A percentile compares a stretch with the other conserved stretches of the same genome.
These are phyloP conservation scores for Protosalanx chinensis DNA, from an alignment of 2,797 vertebrate species.

Conservation along the genomic window DNA sequence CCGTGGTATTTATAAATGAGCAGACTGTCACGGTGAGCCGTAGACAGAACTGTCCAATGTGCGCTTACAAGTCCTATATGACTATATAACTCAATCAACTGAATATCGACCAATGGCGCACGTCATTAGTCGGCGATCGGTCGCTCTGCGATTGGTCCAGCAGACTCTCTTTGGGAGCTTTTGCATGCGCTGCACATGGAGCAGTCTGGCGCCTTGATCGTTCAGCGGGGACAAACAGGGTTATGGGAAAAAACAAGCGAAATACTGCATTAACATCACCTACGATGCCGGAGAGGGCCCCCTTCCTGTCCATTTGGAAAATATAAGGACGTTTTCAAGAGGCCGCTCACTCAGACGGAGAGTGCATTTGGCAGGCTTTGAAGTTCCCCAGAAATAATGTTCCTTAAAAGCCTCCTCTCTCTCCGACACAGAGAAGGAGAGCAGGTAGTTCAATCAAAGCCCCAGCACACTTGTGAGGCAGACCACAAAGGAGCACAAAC, in stretches of 20 bases:
- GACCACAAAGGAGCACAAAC: slow-evolving; percentile 39
- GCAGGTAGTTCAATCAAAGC: slow-evolving; percentile 64
- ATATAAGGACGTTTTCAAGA: slow-evolving; percentile 74
- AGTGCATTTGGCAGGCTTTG: slow-evolving; percentile 77
- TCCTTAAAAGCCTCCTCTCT: slow-evolving; percentile 75
- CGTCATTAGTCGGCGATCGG: background rate
- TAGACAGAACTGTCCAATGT: no score
- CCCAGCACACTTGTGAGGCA: slow-evolving; percentile 49
- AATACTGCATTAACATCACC: slow-evolving; percentile 70
- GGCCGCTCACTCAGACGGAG: slow-evolving; percentile 63
- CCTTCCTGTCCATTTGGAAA: slow-evolving; percentile 78
- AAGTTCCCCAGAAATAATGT: slow-evolving; percentile 74
- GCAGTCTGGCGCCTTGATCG: slow-evolving; percentile 43
- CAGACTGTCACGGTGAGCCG: slow-evolving; percentile 49
- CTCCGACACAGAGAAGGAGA: slow-evolving; percentile 58
- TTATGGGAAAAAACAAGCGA: slow-evolving; percentile 43
- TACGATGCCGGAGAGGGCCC: slow-evolving; percentile 63
- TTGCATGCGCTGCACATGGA: slow-evolving; percentile 39
- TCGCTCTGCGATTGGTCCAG: background rate
- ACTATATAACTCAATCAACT: no score
- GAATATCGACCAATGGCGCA: no score
- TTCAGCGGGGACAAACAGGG: slow-evolving; percentile 45
- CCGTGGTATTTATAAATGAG: slow-evolving; percentile 34
- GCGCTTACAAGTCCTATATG: no score
- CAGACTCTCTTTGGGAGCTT: background rate